These are phyloP conservation scores for Proctacanthus coquilletti DNA, from an alignment of 1,140 invertebrate species.

Conservation along the genomic window DNA sequence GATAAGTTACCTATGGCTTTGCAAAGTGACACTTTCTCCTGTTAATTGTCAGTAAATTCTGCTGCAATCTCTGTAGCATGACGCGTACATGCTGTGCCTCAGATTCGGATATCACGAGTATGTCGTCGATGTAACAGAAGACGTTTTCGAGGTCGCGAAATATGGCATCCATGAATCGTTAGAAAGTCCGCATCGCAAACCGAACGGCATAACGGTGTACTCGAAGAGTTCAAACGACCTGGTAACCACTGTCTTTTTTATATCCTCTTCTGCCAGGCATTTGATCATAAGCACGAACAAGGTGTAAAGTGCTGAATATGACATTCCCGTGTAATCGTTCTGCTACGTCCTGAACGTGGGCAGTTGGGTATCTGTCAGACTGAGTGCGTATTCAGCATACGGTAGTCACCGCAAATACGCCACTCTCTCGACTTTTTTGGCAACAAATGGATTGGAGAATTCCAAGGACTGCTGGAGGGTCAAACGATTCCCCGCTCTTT, in stretches of 20 bases:
- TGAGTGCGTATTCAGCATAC: slow-evolving; percentile 28
- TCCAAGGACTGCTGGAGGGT: slow-evolving; percentile 29
- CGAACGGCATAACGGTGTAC: slow-evolving; percentile 11
- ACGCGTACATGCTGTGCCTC: slow-evolving; percentile 15
- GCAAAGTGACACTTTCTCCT: slow-evolving; percentile 18
- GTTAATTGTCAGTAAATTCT: slow-evolving; percentile 13
- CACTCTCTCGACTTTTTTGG: slow-evolving; percentile 25
- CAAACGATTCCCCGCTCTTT: slow-evolving; percentile 20
- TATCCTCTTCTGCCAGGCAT: slow-evolving; percentile 20
- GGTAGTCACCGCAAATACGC: slow-evolving; percentile 31
- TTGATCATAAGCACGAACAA: slow-evolving; percentile 33
- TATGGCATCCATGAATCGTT: slow-evolving; percentile 35
- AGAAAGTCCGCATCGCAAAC: slow-evolving; percentile 29
- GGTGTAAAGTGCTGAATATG: slow-evolving; percentile 32
- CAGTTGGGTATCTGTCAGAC: slow-evolving; percentile 22
- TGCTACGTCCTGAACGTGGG: slow-evolving; percentile 19
- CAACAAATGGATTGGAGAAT: slow-evolving; percentile 30
- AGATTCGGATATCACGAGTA: slow-evolving; percentile 19
- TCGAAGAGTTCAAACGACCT: slow-evolving; percentile 24
- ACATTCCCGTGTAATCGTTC: slow-evolving; percentile 17
- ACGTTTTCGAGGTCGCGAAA: slow-evolving; percentile 18
- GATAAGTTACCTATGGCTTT: slow-evolving; percentile 10
- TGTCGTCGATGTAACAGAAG: slow-evolving; percentile 25
- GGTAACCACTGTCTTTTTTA: slow-evolving; percentile 25
- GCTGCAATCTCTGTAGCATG: slow-evolving; percentile 8